Evolutionary conservation across 2,113 vertebrate genomes (phyloP), one percentile per base, ranked within the genome.

Genomic region (Climacteris rufus): DNA sequence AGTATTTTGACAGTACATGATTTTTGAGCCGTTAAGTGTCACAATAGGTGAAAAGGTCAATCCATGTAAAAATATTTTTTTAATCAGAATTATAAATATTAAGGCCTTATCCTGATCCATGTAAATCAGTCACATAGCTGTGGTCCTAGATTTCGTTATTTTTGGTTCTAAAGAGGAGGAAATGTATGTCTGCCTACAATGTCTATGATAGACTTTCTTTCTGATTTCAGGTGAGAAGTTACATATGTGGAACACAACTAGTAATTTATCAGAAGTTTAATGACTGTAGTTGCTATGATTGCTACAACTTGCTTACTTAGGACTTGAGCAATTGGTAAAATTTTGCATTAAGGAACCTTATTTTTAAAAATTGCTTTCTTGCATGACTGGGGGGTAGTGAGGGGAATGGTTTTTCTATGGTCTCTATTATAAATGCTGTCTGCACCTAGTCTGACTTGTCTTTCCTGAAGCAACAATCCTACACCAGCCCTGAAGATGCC

Each of bases 401-500:
- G 21, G 14, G 39, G 52, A 31, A 57, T 35, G 56, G 8, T 66
- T 83, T 82, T 37, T 13, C 23, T 60, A 0, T 61, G 25, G 23
- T 63, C 16, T 24, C 1, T 60, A 5, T 53, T 49, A 17, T 20
- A 47, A 49, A 11, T 59, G n/a, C 37, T 89, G 37, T 53, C 44
- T 75, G 64, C 75, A 70, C 19, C 68, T 61, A 6, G 52, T 47
- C 47, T 59, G 22, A 16, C 60, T 45, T 71, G 33, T 70, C 28
- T 83, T 81, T 70, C 9, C 70, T 64, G 39, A 69, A 93, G 87
- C 42, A 6, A 9, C 90, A 16, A 8, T 66, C 69, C 74, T 77
- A 22, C 88, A 53, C 47, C 66, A 45, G 9, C 88, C 77, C 65
- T 63, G 96, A 95, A 81, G 59, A 94, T 83, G 72, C 97, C 98